Percentiles rank a stretch among this genome's conserved stretches.
These are phyloP conservation scores for Adineta ricciae DNA, from an alignment of 2,888 invertebrate genomes.

Conservation along the genomic window DNA sequence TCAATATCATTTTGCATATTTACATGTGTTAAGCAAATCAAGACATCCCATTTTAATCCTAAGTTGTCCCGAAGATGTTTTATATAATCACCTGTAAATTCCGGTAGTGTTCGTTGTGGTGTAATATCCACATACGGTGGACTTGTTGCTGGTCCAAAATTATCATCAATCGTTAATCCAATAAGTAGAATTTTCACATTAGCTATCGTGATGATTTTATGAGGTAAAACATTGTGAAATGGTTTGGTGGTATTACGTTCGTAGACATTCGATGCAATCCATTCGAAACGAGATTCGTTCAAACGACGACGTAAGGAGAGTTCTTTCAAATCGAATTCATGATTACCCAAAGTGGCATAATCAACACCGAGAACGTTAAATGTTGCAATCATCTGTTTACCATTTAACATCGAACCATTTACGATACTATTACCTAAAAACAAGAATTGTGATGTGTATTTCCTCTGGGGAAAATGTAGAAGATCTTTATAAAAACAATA, in stretches of 20 bases:
- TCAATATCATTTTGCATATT: conserved; percentile 3
- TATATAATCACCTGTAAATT: not conserved
- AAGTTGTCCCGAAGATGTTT: not conserved
- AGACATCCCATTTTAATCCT: not conserved
- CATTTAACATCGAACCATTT: not conserved
- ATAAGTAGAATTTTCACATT: conserved; percentile 3
- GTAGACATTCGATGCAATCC: not conserved
- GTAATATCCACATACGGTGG: not conserved
- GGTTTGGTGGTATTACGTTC: not conserved
- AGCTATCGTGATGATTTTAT: not conserved
- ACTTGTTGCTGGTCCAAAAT: not conserved
- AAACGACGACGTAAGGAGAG: not conserved
- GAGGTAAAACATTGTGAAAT: conserved; percentile 1
- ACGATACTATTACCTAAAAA: conserved; percentile 11
- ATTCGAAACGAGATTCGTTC: not conserved
- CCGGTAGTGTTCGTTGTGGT: not conserved
- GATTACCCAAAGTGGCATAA: conserved; percentile 14
- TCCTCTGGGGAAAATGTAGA: too few relatives aligned
- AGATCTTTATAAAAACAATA: too few relatives aligned
- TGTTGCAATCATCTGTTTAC: not conserved
- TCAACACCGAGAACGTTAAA: conserved; percentile 7
- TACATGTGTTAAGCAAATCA: not conserved
- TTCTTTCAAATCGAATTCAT: conserved; percentile 5
- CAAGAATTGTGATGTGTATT: not conserved
- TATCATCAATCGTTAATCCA: conserved; percentile 11